A percentile compares a stretch with the other conserved stretches of the same genome.
Conservation (phyloP, 2,113 vertebrate species). For the Pomatorhinus ruficollis region DNA sequence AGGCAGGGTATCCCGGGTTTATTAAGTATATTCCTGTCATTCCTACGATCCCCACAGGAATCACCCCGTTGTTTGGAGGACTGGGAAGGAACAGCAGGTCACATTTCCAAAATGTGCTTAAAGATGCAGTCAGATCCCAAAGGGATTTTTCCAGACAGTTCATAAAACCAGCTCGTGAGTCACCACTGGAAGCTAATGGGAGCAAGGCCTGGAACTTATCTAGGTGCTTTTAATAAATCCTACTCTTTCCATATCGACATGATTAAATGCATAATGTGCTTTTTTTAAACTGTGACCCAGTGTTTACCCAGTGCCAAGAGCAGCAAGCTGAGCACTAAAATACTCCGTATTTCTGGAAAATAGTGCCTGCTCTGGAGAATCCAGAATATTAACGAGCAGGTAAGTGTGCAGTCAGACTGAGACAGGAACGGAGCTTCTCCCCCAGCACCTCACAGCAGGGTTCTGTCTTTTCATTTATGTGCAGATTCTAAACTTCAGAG, state of each 20-base stretch:
- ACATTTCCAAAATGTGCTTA: neutral
- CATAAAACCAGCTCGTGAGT: neutral
- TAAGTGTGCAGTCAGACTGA: neutral
- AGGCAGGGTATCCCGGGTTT: neutral
- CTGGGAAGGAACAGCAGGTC: neutral
- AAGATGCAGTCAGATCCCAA: neutral
- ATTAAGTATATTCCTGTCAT: neutral
- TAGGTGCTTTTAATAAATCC: slow-evolving; percentile 27
- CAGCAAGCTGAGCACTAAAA: neutral
- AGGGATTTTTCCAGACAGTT: slow-evolving; percentile 30
- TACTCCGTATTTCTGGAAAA: neutral
- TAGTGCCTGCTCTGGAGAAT: neutral
- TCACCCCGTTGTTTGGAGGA: neutral
- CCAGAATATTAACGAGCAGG: neutral
- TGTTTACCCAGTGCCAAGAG: neutral
- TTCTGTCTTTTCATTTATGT: neutral
- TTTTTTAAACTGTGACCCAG: neutral
- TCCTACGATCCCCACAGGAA: neutral
- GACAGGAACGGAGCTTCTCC: neutral
- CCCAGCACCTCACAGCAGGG: no score
- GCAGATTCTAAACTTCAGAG: neutral
- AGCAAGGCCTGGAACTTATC: slow-evolving; percentile 30
- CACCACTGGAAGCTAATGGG: neutral
- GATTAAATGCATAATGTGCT: neutral
- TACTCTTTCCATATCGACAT: neutral